Conservation (phyloP, 1,140 invertebrate genomes). For the Lamellibrachia luymesi region DNA sequence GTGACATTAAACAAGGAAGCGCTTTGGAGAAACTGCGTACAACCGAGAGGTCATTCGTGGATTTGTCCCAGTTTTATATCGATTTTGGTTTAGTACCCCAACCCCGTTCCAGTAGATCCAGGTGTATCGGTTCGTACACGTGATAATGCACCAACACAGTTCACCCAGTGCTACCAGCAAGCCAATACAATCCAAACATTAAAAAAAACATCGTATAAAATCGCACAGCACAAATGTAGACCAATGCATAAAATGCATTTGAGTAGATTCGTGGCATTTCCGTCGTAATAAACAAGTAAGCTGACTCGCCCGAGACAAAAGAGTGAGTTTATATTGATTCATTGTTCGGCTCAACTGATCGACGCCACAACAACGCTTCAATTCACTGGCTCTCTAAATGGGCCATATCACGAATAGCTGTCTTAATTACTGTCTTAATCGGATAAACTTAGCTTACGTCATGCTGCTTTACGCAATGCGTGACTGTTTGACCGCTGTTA, state of each 20-base stretch:
- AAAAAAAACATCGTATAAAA: background rate
- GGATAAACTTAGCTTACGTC: background rate
- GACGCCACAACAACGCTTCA: background rate
- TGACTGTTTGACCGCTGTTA: background rate
- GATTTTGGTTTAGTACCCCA: no score
- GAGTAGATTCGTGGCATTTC: background rate
- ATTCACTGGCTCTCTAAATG: background rate
- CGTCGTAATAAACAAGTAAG: background rate
- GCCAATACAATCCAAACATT: background rate
- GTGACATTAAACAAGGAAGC: no score
- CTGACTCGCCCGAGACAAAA: background rate
- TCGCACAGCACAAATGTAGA: background rate
- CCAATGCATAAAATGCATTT: background rate
- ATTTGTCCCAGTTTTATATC: no score
- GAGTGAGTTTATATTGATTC: background rate
- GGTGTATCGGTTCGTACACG: no score
- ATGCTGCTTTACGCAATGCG: background rate
- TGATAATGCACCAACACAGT: no score
- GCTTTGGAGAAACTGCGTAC: no score
- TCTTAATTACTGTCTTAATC: background rate
- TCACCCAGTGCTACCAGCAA: background rate
- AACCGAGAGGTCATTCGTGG: no score
- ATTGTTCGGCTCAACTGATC: background rate
- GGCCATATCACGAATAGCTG: background rate
- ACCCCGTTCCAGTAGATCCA: no score